phyloP scores from a whole-genome alignment of 2,113 vertebrate species.

The Ptyas mucosa region DNA sequence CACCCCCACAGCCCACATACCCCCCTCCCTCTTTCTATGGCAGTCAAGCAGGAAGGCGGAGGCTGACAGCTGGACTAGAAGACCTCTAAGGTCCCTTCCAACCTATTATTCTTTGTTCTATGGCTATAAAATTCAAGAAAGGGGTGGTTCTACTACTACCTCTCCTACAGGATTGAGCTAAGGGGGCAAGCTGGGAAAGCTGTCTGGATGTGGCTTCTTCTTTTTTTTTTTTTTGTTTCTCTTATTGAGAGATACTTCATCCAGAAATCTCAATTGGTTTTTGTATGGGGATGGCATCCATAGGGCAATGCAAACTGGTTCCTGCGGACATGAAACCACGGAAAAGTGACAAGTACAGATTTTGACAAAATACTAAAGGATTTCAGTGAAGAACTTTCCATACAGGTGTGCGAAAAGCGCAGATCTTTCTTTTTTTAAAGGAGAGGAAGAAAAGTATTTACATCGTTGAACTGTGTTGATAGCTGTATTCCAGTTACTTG shows the following conservation, averaged over 20 bases:
- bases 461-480: neutral
- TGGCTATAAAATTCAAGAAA: neutral
- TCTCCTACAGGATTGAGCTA: neutral
- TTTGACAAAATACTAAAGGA: neutral
- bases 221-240: no score
- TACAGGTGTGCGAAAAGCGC: neutral
- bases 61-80: no score
- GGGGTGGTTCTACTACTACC: neutral
- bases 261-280: neutral
- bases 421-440: neutral
- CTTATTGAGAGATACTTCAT: neutral
- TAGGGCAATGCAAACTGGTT: neutral
- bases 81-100: neutral
- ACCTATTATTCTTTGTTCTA: neutral
- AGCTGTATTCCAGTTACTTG: neutral
- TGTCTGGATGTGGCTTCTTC: neutral
- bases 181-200: neutral
- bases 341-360: neutral
- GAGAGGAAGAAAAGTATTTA: neutral
- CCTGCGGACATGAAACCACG: neutral
- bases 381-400: neutral
- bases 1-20: no score
- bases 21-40: no score
- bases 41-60: no score
- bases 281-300: neutral